Evolutionary conservation across 2,888 invertebrate genomes (phyloP).

Genomic region (Lasioglossum lativentre): DNA sequence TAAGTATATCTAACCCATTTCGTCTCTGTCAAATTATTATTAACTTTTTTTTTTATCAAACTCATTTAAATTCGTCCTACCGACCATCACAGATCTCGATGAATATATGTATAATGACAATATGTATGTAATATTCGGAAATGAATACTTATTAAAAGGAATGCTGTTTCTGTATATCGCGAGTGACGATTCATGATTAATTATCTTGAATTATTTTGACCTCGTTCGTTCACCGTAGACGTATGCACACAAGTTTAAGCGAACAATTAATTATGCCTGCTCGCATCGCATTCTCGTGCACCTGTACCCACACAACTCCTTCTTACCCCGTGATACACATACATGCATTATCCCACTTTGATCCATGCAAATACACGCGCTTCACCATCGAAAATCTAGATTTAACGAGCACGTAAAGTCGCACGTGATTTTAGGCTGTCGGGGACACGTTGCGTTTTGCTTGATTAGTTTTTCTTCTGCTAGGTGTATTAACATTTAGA

Average conservation of each 20-base stretch:
- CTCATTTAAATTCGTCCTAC: neutral
- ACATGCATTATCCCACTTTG: slow-evolving; percentile 50
- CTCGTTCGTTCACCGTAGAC: slow-evolving; percentile 8
- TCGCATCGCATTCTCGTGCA: slow-evolving; percentile 48
- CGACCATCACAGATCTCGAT: neutral
- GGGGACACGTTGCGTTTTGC: slow-evolving; percentile 1
- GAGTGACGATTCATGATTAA: slow-evolving; percentile 9
- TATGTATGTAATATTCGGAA: neutral
- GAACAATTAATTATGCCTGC: slow-evolving; percentile 57
- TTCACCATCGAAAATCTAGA: slow-evolving; percentile 33
- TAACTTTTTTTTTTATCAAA: neutral
- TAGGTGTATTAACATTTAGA: neutral
- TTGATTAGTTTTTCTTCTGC: neutral
- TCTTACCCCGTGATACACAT: slow-evolving; percentile 45
- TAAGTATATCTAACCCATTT: neutral
- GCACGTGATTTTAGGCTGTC: slow-evolving; percentile 24
- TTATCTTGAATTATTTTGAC: slow-evolving; percentile 46
- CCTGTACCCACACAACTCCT: slow-evolving; percentile 52
- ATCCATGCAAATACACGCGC: slow-evolving; percentile 40
- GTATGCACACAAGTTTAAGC: slow-evolving; percentile 4
- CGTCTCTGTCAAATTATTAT: neutral
- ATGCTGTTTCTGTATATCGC: neutral
- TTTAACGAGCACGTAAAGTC: slow-evolving; percentile 42
- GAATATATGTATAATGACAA: neutral
- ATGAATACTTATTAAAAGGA: neutral